phyloP scores from a whole-genome alignment of 2,797 vertebrate species.

The Channallabes apus region DNA sequence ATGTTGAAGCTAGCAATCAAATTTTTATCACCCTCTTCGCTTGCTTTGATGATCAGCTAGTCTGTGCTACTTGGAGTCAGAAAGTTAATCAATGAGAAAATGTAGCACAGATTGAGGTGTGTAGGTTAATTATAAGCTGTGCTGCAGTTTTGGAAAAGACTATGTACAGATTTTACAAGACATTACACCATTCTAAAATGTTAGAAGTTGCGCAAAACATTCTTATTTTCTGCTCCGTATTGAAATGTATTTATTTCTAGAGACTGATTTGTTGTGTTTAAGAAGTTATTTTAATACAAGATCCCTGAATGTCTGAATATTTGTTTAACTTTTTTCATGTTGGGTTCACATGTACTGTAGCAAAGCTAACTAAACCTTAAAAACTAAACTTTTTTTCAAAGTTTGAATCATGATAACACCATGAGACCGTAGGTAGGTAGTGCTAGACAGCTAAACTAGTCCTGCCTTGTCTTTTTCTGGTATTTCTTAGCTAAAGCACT shows the following conservation, averaged over 20 bases:
- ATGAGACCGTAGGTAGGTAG: neutral
- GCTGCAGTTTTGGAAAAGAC: slow-evolving; percentile 26
- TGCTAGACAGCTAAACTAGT: neutral
- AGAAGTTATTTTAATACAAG: neutral
- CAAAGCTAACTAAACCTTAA: neutral
- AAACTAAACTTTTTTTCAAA: neutral
- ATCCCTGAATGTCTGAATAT: neutral
- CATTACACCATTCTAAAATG: neutral
- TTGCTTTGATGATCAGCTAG: slow-evolving; percentile 43
- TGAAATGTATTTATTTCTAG: neutral
- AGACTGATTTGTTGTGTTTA: neutral
- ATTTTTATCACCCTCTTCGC: slow-evolving; percentile 48
- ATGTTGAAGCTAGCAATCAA: slow-evolving; percentile 49
- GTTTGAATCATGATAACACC: neutral
- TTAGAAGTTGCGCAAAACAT: neutral
- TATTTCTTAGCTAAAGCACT: neutral
- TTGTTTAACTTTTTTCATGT: neutral
- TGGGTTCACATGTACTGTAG: neutral
- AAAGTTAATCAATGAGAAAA: slow-evolving; percentile 46
- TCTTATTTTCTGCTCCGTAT: neutral
- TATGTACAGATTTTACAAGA: slow-evolving; percentile 3
- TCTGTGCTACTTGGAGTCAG: slow-evolving; percentile 33
- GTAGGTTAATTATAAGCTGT: slow-evolving; percentile 50
- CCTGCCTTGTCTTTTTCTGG: neutral
- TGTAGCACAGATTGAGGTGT: slow-evolving; percentile 46